These are phyloP conservation scores for Sinocyclocheilus rhinocerous DNA, from an alignment of 2,113 vertebrate species.

Conservation along the genomic window DNA sequence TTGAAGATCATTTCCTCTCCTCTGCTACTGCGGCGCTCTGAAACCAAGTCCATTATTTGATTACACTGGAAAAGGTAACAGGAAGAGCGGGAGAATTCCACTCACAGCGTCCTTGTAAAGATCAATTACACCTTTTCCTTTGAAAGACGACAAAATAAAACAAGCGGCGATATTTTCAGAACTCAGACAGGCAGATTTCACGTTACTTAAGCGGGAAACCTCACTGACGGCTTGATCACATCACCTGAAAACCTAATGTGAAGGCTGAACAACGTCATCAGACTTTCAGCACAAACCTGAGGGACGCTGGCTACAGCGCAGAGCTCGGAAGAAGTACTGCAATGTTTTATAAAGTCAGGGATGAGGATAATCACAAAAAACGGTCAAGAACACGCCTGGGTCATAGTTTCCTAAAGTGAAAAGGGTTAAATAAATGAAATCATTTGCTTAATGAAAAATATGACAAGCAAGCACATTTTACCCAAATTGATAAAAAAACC, in stretches of 20 bases:
- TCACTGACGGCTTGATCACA: background rate
- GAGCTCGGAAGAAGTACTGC: background rate
- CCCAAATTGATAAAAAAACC: background rate
- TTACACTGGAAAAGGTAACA: conserved; percentile 76
- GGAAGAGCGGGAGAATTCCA: conserved; percentile 72
- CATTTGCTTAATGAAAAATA: background rate
- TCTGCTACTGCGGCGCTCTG: conserved; percentile 75
- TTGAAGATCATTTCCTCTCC: conserved; percentile 73
- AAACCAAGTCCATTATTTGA: conserved; percentile 83
- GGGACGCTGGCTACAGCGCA: background rate
- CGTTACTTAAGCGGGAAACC: conserved; percentile 21
- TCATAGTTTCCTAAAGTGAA: background rate
- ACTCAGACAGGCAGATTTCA: conserved; percentile 35
- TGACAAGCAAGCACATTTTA: background rate
- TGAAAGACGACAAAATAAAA: conserved; percentile 57
- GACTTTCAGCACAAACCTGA: conserved; percentile 42
- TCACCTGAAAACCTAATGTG: conserved; percentile 33
- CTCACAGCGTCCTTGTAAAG: conserved; percentile 70
- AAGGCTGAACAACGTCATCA: conserved; percentile 20
- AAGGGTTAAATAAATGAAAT: too few species aligned
- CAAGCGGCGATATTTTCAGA: conserved; percentile 59
- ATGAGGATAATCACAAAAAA: background rate
- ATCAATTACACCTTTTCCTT: conserved; percentile 72
- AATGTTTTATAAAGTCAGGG: background rate
- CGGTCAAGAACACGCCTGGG: background rate